Conservation (phyloP, 2,797 vertebrate species). For the Leontopithecus rosalia region DNA sequence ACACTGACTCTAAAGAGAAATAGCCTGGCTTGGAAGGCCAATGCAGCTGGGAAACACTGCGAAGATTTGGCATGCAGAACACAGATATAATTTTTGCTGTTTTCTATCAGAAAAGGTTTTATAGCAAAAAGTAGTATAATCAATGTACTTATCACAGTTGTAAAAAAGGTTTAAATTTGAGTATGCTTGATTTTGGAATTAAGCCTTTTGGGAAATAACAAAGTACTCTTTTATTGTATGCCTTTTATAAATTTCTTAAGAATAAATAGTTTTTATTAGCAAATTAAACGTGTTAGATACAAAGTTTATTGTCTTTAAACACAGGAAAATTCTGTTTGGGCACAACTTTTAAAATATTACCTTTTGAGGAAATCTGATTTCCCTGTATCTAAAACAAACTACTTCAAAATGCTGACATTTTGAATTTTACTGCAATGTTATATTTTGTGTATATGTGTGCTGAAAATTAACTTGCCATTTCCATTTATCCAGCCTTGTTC, state of each 20-base stretch:
- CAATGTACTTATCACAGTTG: conserved; percentile 60
- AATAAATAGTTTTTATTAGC: conserved; percentile 65
- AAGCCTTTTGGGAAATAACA: conserved; percentile 51
- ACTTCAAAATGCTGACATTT: conserved; percentile 54
- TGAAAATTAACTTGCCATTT: neutral
- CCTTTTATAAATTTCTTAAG: conserved; percentile 58
- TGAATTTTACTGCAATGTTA: conserved; percentile 34
- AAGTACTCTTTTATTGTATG: conserved; percentile 38
- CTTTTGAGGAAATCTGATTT: conserved; percentile 42
- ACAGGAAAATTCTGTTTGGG: conserved; percentile 48
- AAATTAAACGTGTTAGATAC: conserved; percentile 50
- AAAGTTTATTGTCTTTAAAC: conserved; percentile 61
- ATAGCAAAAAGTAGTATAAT: conserved; percentile 58
- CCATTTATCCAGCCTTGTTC: neutral
- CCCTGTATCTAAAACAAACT: conserved; percentile 25
- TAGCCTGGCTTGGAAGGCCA: neutral
- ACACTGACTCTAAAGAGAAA: neutral
- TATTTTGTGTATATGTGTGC: neutral
- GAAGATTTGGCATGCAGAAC: conserved; percentile 33
- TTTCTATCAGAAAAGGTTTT: conserved; percentile 60
- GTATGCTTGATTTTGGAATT: conserved; percentile 59
- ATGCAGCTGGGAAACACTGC: conserved; percentile 44
- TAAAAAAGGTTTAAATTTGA: conserved; percentile 62
- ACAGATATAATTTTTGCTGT: conserved; percentile 50
- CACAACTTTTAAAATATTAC: conserved; percentile 42